phyloP scores from a whole-genome alignment of 2,888 invertebrate genomes.

The Sthenelais limicola region DNA sequence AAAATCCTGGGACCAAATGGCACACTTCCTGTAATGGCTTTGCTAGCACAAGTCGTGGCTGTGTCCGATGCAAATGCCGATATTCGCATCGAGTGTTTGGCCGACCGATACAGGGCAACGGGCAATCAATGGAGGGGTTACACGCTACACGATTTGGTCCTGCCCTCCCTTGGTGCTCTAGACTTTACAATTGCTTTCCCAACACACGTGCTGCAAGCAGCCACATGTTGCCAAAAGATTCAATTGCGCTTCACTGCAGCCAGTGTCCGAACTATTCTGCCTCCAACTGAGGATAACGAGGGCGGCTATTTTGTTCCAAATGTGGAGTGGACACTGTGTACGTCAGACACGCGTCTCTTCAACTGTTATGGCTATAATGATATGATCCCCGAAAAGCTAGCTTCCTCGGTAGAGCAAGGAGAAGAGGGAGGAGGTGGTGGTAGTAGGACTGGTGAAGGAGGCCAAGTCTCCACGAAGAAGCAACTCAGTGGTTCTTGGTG shows the following conservation, averaged over 20 bases:
- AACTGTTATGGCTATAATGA: slow-evolving; percentile 34
- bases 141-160: slow-evolving; percentile 16
- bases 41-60: neutral
- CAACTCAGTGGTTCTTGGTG: slow-evolving; percentile 28
- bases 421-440: neutral
- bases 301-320: slow-evolving; percentile 34
- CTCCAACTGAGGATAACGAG: neutral
- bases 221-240: slow-evolving; percentile 32
- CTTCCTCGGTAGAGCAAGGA: too few species aligned
- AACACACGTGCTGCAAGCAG: neutral
- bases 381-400: too few species aligned
- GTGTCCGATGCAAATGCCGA: slow-evolving; percentile 4
- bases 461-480: neutral
- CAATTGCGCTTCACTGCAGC: slow-evolving; percentile 30
- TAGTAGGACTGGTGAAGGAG: neutral
- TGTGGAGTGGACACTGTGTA: slow-evolving; percentile 37
- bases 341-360: slow-evolving; percentile 20
- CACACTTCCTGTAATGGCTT: slow-evolving; percentile 1
- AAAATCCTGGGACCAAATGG: too few species aligned
- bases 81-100: slow-evolving; percentile 28
- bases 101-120: slow-evolving; percentile 20
- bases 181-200: slow-evolving; percentile 35
- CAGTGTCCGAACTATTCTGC: neutral
- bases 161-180: slow-evolving; percentile 20
- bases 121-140: slow-evolving; percentile 35